These are phyloP conservation scores for Pagrus major DNA, from an alignment of 2,113 vertebrate species.

Conservation along the genomic window DNA sequence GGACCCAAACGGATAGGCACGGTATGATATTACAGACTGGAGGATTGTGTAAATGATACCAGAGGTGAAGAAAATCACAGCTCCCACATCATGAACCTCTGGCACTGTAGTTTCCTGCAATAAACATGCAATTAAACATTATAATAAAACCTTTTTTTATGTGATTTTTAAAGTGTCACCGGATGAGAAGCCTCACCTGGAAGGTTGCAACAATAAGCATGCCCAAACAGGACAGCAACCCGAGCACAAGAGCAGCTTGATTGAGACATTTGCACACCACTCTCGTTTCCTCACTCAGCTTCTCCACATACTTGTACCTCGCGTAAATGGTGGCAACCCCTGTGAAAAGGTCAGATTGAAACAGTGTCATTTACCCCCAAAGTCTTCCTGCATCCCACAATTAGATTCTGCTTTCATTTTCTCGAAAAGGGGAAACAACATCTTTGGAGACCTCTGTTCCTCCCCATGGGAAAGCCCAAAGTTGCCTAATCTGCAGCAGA, in stretches of 20 bases:
- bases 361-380: background rate
- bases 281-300: slow-evolving; percentile 79
- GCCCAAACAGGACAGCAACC: slow-evolving; percentile 88
- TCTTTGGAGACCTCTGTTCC: slow-evolving; percentile 30
- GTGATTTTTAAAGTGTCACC: background rate
- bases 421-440: slow-evolving; percentile 71
- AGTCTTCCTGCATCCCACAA: accelerated
- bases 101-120: slow-evolving; percentile 88
- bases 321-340: slow-evolving; percentile 90
- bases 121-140: background rate
- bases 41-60: slow-evolving; percentile 88
- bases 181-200: slow-evolving; percentile 85
- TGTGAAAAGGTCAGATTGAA: slow-evolving; percentile 70
- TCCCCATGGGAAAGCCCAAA: slow-evolving; percentile 29
- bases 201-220: slow-evolving; percentile 95
- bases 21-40: slow-evolving; percentile 88
- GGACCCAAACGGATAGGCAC: slow-evolving; percentile 83
- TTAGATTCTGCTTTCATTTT: slow-evolving; percentile 64
- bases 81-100: slow-evolving; percentile 88
- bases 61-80: slow-evolving; percentile 87
- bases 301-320: slow-evolving; percentile 90
- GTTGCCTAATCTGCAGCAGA: slow-evolving; percentile 8
- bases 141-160: background rate
- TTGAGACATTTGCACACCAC: slow-evolving; percentile 81
- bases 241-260: slow-evolving; percentile 79